A percentile compares a stretch with the other conserved stretches of the same genome.
Conservation (phyloP, 1,140 invertebrate species). For the Ptiloglossa arizonensis region DNA sequence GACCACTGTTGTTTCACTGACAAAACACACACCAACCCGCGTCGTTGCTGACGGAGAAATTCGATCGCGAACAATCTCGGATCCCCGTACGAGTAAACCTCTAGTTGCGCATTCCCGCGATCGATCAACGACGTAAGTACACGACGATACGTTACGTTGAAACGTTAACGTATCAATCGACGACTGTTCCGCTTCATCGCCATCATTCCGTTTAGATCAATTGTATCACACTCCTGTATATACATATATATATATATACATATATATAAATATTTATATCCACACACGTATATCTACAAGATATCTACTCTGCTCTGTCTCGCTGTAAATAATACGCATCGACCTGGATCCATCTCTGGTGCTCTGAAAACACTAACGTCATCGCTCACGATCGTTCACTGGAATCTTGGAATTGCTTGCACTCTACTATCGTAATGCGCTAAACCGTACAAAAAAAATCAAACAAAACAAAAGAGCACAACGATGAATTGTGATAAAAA, state of each 20-base stretch:
- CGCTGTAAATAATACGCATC: constrained; percentile 81
- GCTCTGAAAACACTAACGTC: constrained; percentile 79
- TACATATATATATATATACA: constrained; percentile 58
- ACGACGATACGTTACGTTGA: constrained; percentile 60
- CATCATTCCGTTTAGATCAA: constrained; percentile 84
- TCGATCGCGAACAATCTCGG: neutral
- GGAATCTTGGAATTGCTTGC: constrained; percentile 81
- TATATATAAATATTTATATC: constrained; percentile 29
- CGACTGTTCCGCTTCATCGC: constrained; percentile 83
- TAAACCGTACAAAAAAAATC: constrained; percentile 53
- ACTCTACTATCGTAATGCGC: constrained; percentile 74
- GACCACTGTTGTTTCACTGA: constrained; percentile 33
- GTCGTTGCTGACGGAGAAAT: too few species aligned
- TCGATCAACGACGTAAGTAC: too few species aligned
- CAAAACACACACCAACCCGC: constrained; percentile 40
- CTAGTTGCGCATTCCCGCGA: too few species aligned
- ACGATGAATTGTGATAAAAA: constrained; percentile 34
- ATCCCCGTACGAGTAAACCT: too few species aligned
- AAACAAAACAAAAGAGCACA: constrained; percentile 48
- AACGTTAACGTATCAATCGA: constrained; percentile 81
- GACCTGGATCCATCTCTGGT: constrained; percentile 78
- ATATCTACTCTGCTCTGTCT: constrained; percentile 81
- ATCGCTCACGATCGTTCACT: constrained; percentile 80
- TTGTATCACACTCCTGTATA: constrained; percentile 78
- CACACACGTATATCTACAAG: constrained; percentile 78